Base-by-base conservation (phyloP, 2,113 vertebrate species). In the Takifugu bimaculatus region DNA sequence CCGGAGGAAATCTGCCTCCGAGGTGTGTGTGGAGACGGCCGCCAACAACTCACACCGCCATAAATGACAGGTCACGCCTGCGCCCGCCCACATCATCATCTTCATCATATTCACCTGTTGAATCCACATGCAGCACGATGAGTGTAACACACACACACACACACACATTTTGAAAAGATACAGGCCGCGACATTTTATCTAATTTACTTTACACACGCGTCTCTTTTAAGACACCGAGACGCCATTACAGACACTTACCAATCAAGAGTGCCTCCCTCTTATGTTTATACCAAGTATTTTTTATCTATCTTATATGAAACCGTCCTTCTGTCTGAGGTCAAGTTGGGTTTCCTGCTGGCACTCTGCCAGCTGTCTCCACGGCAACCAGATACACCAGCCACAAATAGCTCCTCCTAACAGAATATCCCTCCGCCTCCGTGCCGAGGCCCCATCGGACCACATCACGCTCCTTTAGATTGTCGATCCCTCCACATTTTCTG, bases 371-470 rank as follows among this genome's bases (percentile, higher is more conserved):
- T 72, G 75, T 89, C 76, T 83, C 88, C 86, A 75, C 54, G 85
- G 88, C 88, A 85, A 89, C 88, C 68, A 45, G 56, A 85, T 77
- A 84, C 84, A 88, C 57, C 57, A 82, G 83, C 86, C 72, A 86
- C 85, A 88, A 89, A 89, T 89, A 89, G 88, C 57, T 54, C 60
- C 73, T 50, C 13, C 1, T 4, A 78, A 70, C 72, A 9, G 60
- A 53, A 68, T 75, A 80, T 85, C 77, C 77, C 77, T 86, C 15
- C 71, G 74, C 35, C 35, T 39, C 85, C 0, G 26, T 13, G 45
- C 56, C 13, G 60, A 29, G 53, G 64, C 60, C 63, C 28, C 43
- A 79, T 75, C 51, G 54, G 49, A 67, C 81, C 82, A 44, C 62
- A 84, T 83, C 67, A 59, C 74, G 6, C 60, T 50, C 62, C 59